These are phyloP conservation scores for Cynocephalus volans DNA, from an alignment of 2,113 vertebrate species.

Conservation along the genomic window DNA sequence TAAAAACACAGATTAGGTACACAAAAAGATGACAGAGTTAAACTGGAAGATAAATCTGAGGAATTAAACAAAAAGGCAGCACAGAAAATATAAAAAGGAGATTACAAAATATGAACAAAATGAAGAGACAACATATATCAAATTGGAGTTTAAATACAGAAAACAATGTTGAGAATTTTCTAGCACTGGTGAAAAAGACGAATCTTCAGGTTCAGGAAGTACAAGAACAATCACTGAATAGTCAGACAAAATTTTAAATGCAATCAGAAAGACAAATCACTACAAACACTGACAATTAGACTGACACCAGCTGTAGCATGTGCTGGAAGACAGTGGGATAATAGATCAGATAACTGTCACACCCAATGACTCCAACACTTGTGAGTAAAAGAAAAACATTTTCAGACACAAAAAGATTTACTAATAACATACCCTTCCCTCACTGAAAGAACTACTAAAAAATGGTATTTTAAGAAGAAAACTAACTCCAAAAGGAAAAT, in stretches of 20 bases:
- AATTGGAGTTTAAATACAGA: background rate
- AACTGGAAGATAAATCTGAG: background rate
- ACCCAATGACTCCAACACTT: no score
- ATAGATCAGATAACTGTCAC: no score
- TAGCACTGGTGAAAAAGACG: no score
- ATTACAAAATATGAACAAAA: background rate
- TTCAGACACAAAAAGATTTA: no score
- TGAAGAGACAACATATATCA: background rate
- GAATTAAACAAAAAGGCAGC: constrained; percentile 32
- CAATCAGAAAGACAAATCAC: constrained; percentile 21
- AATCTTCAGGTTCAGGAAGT: no score
- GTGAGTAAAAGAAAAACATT: no score
- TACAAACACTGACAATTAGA: background rate
- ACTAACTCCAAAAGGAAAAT: no score
- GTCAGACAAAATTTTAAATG: no score
- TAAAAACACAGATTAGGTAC: background rate
- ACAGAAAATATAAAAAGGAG: background rate
- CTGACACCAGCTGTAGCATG: background rate
- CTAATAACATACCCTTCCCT: no score
- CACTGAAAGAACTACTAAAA: no score
- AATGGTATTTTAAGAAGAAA: no score
- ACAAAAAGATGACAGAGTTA: background rate
- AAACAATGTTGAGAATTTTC: background rate
- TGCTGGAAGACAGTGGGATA: background rate
- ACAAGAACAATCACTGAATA: no score